phyloP scores from a whole-genome alignment of 2,888 invertebrate genomes.

The Acanthacorydalis orientalis region DNA sequence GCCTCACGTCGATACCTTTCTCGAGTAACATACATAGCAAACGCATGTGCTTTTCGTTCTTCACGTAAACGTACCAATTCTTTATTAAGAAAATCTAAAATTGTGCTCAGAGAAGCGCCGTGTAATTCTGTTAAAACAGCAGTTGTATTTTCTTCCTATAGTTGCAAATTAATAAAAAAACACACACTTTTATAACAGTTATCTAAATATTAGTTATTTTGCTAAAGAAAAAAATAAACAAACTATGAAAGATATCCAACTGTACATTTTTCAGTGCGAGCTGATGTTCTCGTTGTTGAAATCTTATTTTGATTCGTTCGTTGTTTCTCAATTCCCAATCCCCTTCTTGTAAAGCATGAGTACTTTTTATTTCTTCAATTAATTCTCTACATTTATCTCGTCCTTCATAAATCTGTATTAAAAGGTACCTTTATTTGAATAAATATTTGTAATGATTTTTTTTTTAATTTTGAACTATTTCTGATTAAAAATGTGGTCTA shows the following conservation, averaged over 20 bases:
- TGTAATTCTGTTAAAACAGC: constrained; percentile 52
- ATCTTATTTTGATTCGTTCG: constrained; percentile 17
- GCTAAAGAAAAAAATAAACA: not conserved
- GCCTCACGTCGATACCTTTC: constrained; percentile 63
- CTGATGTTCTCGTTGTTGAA: constrained; percentile 20
- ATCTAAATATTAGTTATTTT: not conserved
- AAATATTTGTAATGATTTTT: too few relatives aligned
- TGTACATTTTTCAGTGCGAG: constrained; percentile 11
- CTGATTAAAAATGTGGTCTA: too few relatives aligned
- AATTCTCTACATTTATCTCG: constrained; percentile 49
- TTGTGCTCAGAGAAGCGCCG: constrained; percentile 51
- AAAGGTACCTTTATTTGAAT: too few relatives aligned
- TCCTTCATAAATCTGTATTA: constrained; percentile 49
- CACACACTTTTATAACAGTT: not conserved
- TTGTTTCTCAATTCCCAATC: constrained; percentile 24
- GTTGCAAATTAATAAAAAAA: constrained; percentile 2
- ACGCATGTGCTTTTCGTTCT: constrained; percentile 63
- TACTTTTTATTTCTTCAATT: constrained; percentile 53
- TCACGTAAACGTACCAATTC: constrained; percentile 60
- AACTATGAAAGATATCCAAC: not conserved
- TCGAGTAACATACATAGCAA: constrained; percentile 59
- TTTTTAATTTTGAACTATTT: too few relatives aligned
- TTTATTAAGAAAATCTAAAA: constrained; percentile 59
- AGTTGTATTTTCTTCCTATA: constrained; percentile 35
- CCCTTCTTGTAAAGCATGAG: constrained; percentile 42